Base-by-base conservation (phyloP, 2,797 vertebrate species). In the Malacoraja senta region DNA sequence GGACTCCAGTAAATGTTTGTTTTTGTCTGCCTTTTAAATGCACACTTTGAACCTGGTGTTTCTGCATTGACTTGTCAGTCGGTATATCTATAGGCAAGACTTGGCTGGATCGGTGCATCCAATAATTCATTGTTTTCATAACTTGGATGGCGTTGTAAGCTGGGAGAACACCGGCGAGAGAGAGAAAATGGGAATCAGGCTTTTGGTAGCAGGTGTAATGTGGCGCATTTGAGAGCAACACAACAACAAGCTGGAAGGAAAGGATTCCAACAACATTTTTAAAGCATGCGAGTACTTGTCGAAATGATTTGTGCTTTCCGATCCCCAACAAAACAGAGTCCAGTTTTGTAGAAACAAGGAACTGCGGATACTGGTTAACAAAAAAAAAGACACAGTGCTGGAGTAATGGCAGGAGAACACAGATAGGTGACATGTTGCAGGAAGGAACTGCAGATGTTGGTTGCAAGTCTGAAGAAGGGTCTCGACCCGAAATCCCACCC, bases 151-250 rank as follows among this genome's bases (percentile, higher is more conserved):
- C 61, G 83, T 65, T 63, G 83, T 65, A 65, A 63, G 29, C 83
- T 19, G 83, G 29, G 61, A 32, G 3, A n/a, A 19, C 58, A 17
- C 29, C 83, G 35, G 65, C 19, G 88, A 8, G 65, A 8, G 32
- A 7, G 65, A 44, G 19, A 44, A 44, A 38, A 38, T 15, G 68
- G 35, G 83, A 32, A 86, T 44, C 35, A 26, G 35, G 44, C 68
- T 72, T 71, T 72, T 91, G 90, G 90, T 21, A 91, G 63, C 65
- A 91, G 90, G 90, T 71, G 90, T 74, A 91, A 9, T 91, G 68
- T 26, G 32, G 35, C 29, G 35, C 90, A 91, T 91, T 91, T 32
- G 65, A 53, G 90, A 72, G 68, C 38, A 9, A 68, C n/a, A 68
- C 35, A 32, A 71, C 26, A 21, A 35, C 21, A 35, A 21, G 24